Base-by-base conservation (phyloP, 2,888 invertebrate species). In the Aproaerema taeniolella region DNA sequence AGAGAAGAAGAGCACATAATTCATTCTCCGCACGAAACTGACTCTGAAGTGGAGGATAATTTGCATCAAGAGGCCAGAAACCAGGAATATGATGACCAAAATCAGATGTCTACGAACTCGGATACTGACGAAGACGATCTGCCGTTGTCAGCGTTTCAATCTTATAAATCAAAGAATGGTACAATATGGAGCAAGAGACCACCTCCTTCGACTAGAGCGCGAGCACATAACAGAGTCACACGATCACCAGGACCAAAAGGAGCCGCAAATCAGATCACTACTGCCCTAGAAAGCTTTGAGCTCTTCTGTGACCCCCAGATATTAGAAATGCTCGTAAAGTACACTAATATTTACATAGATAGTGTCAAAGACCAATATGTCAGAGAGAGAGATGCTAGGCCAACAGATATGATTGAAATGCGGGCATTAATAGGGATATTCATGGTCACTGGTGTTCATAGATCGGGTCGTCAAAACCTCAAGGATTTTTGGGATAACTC, bases 371-470 rank as follows among this genome's bases (percentile, higher is more conserved):
- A 2, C 20, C 29, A n/a, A 37, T 37, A 37, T 37, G 16, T 29
- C 10, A 29, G 37, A 38, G 30, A 38, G 13, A 15, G 37, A 30
- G 37, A 38, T 20, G 37, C 37, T 8, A 10, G 11, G 9, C 7
- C 7, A 14, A 38, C 30, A 9, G 37, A 38, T 38, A 3, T 31
- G 24, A 14, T 38, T n/a, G 37, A 32, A 38, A 30, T 38, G 4
- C 17, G 12, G 10, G 37, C 37, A 12, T 17, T 38, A 10, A 20
- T 38, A n/a, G 37, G 37, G 20, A 11, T 38, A 12, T 31, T 38
- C 12, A 5, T 38, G 11, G n/a, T 38, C 20, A 38, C 30, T 10
- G 37, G 37, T 10, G 12, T 24, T 30, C 8, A 11, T 11, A 10
- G 10, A 14, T 2, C 16, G 15, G 35, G 35, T 2, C 12, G 35